These are phyloP conservation scores for Panthera leo DNA, from an alignment of 2,113 vertebrate genomes.

Conservation along the genomic window DNA sequence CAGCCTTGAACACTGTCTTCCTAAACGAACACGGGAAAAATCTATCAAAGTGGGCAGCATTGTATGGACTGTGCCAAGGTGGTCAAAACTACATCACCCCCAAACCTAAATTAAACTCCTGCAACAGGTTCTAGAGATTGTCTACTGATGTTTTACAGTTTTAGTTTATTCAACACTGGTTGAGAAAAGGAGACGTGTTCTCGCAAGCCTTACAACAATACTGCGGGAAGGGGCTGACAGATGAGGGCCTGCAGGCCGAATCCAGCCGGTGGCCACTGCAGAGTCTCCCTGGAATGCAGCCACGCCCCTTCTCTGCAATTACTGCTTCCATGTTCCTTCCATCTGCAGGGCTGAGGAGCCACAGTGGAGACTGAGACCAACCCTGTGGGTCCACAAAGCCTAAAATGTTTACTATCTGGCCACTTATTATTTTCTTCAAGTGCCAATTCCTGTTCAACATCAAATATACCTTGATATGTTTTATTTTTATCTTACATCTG, in stretches of 20 bases:
- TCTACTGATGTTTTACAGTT: not conserved
- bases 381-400: too few relatives aligned
- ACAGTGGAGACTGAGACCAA: not conserved
- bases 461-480: not conserved
- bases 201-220: not conserved
- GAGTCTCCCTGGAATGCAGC: not conserved
- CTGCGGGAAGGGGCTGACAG: not conserved
- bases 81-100: not conserved
- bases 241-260: not conserved
- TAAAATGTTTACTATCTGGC: not conserved
- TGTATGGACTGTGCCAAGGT: not conserved
- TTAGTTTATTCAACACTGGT: not conserved
- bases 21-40: not conserved
- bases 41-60: not conserved
- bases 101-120: not conserved
- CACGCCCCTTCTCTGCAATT: rapidly evolving
- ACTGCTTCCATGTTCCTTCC: not conserved
- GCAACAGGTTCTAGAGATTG: not conserved
- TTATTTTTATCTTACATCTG: not conserved
- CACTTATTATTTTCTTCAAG: not conserved
- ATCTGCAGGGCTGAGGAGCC: rapidly evolving
- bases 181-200: not conserved
- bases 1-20: not conserved
- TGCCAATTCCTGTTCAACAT: not conserved
- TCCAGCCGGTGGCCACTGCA: not conserved